phyloP scores from a whole-genome alignment of 2,113 vertebrate genomes.

The Paedocypris sp. region DNA sequence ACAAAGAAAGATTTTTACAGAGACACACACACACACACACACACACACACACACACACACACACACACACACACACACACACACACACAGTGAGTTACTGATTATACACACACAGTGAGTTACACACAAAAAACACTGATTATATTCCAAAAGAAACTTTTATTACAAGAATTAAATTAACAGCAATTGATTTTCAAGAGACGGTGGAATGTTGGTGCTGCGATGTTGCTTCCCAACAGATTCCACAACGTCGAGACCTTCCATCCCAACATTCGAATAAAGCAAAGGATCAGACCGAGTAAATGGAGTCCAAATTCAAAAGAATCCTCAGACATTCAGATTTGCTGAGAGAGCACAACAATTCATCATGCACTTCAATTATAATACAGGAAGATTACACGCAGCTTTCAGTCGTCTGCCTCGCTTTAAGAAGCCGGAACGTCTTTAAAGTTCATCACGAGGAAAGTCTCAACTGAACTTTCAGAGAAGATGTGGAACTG shows the following conservation, averaged over 20 bases:
- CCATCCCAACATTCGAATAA: conserved; percentile 29
- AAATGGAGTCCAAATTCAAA: not conserved
- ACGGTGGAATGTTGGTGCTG: conserved; percentile 45
- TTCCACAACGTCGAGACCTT: conserved; percentile 48
- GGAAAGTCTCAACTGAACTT: too few species aligned
- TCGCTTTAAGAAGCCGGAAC: too few species aligned
- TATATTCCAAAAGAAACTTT: conserved; percentile 44
- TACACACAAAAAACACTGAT: not conserved
- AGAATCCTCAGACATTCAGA: conserved; percentile 2
- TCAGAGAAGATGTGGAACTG: not conserved
- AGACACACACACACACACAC: too few species aligned
- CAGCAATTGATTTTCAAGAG: conserved; percentile 45
- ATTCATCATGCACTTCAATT: not conserved
- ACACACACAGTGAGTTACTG: too few species aligned
- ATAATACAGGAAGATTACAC: not conserved
- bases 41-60: too few species aligned
- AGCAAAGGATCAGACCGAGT: conserved; percentile 18
- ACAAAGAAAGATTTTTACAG: too few species aligned
- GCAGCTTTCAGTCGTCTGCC: too few species aligned
- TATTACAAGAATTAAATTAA: conserved; percentile 57
- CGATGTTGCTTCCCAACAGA: conserved; percentile 55
- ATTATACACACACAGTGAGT: too few species aligned
- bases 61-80: too few species aligned
- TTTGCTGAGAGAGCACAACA: not conserved
- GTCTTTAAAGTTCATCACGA: too few species aligned